Base-by-base conservation (phyloP, 1,140 invertebrate genomes). In the Aphis gossypii region DNA sequence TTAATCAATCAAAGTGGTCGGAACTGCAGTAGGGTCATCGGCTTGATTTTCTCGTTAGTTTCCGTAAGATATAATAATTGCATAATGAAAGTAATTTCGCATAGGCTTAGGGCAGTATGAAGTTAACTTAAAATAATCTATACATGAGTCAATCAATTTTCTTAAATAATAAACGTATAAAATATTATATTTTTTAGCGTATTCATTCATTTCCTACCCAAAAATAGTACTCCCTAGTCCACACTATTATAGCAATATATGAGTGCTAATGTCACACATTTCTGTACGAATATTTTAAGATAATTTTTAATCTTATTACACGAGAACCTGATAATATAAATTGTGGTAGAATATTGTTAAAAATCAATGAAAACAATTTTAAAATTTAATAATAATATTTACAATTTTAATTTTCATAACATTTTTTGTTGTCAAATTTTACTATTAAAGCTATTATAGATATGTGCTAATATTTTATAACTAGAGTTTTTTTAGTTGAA, bases 1-100 rank as follows among this genome's bases (percentile, higher is more conserved):
- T 76, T 76, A 76, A 76, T 87, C 41, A 87, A 87, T 87, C 84
- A 84, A 21, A 84, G 41, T 84, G 21, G 83, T 30, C 23, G 84
- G 14, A 87, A 25, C 5, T 76, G 60, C 14, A n/a, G 14, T 8
- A 87, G 41, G 18, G 30, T n/a, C 84, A n/a, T n/a, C 44, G 25
- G 5, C 44, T 48, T 30, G 23, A 48, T 87, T 18, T n/a, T 46
- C 30, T n/a, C 30, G 60, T n/a, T 35, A 14, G 60, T n/a, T n/a
- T 18, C 14, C 18, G 18, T 1, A 35, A 76, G 21, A 20, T 76
- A 35, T 76, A 76, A 18, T 76, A 18, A 68, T n/a, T 30, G 30
- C 30, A 68, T 30, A 68, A n/a, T 68, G 0, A n/a, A 30, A 11
- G 30, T n/a, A 30, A 68, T 68, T 68, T 68, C 11, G 21, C 60